A percentile compares a stretch with the other conserved stretches of the same genome.
Evolutionary conservation across 2,113 vertebrate genomes (phyloP).

Genomic region (Toxotes chatareus): DNA sequence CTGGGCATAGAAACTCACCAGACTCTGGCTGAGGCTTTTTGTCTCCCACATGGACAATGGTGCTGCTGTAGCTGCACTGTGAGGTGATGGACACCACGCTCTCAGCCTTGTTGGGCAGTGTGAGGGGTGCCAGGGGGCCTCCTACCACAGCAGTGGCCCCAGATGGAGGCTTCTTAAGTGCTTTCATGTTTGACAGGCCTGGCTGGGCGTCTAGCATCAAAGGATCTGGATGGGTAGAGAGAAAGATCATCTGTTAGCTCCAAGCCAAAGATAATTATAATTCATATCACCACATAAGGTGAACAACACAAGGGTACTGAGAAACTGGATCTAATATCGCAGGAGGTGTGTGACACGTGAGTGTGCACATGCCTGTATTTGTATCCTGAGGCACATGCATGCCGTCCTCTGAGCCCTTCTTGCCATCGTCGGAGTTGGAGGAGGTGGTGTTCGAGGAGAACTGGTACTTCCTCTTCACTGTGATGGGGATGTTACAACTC

Average conservation of each 20-base stretch:
- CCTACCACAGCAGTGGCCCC: constrained; percentile 81
- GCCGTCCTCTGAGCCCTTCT: constrained; percentile 77
- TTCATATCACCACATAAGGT: background rate
- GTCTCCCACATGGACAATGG: constrained; percentile 97
- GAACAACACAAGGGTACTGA: background rate
- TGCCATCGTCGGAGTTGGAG: constrained; percentile 85
- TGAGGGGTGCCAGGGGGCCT: constrained; percentile 83
- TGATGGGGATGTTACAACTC: constrained; percentile 90
- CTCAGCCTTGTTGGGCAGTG: constrained; percentile 91
- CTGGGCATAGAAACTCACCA: constrained; percentile 77
- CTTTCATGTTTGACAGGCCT: constrained; percentile 83
- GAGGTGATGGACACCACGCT: constrained; percentile 95
- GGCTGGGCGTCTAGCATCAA: constrained; percentile 71
- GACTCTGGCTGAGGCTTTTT: constrained; percentile 93
- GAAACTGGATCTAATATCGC: background rate
- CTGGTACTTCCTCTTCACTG: constrained; percentile 91
- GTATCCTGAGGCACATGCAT: constrained; percentile 72
- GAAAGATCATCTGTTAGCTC: constrained; percentile 26
- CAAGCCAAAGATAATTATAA: background rate
- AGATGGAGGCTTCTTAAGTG: constrained; percentile 78
- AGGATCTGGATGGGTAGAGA: constrained; percentile 48
- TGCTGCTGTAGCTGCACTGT: constrained; percentile 98
- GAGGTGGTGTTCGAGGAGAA: constrained; percentile 84
- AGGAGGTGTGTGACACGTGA: background rate
- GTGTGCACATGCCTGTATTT: constrained; percentile 79